A percentile compares a stretch with the other conserved stretches of the same genome.
Evolutionary conservation across 2,888 invertebrate genomes (phyloP).

Genomic region (Drosophila kanekoi): DNA sequence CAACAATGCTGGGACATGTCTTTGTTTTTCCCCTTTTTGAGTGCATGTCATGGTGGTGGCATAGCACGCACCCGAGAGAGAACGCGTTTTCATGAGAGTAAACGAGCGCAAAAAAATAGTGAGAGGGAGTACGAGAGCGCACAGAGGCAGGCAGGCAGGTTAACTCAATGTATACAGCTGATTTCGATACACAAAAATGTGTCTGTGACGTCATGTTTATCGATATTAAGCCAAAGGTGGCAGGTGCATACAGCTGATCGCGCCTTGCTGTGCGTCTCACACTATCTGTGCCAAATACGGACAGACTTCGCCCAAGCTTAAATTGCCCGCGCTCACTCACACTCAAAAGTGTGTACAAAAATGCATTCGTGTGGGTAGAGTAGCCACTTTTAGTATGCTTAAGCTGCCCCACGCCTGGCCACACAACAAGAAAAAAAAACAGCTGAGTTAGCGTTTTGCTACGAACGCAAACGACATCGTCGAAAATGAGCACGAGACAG

Average conservation of each 20-base stretch:
- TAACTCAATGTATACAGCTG: conserved; percentile 33
- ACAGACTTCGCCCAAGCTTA: conserved; percentile 10
- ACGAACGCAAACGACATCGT: conserved; percentile 3
- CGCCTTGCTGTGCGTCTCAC: conserved; percentile 13
- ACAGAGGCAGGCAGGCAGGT: conserved; percentile 8
- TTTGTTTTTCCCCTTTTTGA: conserved; percentile 16
- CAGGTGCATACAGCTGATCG: conserved; percentile 36
- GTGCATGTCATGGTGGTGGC: conserved; percentile 36
- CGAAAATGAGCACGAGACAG: conserved; percentile 8
- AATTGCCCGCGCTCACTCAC: conserved; percentile 4
- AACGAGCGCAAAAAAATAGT: neutral
- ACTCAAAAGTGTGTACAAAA: conserved; percentile 2
- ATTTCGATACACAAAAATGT: neutral
- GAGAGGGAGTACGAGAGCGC: neutral
- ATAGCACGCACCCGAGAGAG: conserved; percentile 19
- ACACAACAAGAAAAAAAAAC: conserved; percentile 11
- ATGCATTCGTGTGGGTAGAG: conserved; percentile 6
- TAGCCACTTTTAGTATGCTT: neutral
- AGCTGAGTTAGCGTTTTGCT: conserved; percentile 29
- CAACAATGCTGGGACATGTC: conserved; percentile 2
- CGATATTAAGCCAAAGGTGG: conserved; percentile 33
- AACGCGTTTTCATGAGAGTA: neutral
- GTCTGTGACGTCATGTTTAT: conserved; percentile 29
- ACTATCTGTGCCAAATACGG: conserved; percentile 18
- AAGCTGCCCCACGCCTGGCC: conserved; percentile 14